Base-by-base conservation (phyloP, 2,888 invertebrate genomes). In the Nysson spinosus region DNA sequence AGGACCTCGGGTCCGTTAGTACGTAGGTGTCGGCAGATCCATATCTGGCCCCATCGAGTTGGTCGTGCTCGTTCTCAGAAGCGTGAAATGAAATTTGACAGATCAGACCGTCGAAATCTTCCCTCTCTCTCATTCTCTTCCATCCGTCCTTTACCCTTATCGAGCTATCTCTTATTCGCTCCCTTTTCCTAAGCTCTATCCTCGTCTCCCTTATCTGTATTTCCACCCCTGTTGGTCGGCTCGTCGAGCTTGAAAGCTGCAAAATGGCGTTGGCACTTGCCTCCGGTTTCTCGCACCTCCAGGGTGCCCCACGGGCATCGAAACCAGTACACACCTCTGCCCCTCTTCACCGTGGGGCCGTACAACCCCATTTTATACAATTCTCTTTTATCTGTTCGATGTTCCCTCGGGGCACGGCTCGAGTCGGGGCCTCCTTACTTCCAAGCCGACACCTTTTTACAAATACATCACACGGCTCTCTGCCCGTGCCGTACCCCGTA, bases 41-140 rank as follows among this genome's bases (percentile, higher is more conserved):
- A 61, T 76, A 76, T 76, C 76, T 72, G 64, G 66, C 65, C 70
- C 63, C 57, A 69, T 70, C 75, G 56, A 51, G 51, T 58, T 22
- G 56, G 47, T 66, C 74, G 55, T 44, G 77, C 74, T 70, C 77
- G 78, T 67, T 75, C 81, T 80, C 68, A 73, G 79, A 75, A 79
- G 82, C 86, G 86, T 85, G 84, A 86, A 87, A 86, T 84, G 82
- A 86, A 86, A 87, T 87, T 86, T 86, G 87, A 85, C 86, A 85
- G 84, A 83, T 85, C 83, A 79, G 81, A 82, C 77, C 79, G 80
- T 75, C 77, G 72, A 76, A 49, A 62, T 52, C 43, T 52, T 42
- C 58, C 44, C 50, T 51, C 44, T 63, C 44, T 46, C 63, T 50
- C 66, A 14, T 47, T 42, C 52, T 57, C 46, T 35, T 26, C 52